phyloP scores from a whole-genome alignment of 2,888 invertebrate genomes.

The Clunio marinus region DNA sequence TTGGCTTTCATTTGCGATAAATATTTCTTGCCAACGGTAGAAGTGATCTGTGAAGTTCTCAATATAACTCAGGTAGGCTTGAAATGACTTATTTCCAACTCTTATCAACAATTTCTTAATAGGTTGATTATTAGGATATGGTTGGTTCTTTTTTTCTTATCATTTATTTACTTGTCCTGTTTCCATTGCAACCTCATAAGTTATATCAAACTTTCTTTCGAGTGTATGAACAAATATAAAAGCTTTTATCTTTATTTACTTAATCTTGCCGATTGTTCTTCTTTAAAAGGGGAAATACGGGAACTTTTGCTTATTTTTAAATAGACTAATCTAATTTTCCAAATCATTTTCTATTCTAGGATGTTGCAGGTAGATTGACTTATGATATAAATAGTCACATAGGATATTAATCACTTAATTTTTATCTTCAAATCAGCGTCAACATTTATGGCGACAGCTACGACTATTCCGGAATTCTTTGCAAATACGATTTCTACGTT shows the following conservation, averaged over 20 bases:
- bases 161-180: too few relatives aligned
- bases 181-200: too few relatives aligned
- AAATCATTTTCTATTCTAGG: constrained; percentile 53
- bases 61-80: constrained; percentile 67
- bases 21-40: constrained; percentile 85
- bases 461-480: constrained; percentile 91
- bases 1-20: constrained; percentile 87
- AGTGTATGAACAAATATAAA: too few relatives aligned
- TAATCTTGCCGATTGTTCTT: too few relatives aligned
- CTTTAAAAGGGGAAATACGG: too few relatives aligned
- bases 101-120: neutral
- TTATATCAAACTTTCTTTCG: too few relatives aligned
- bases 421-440: constrained; percentile 60
- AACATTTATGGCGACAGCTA: constrained; percentile 94
- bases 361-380: constrained; percentile 71
- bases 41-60: constrained; percentile 76
- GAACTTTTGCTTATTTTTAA: too few relatives aligned
- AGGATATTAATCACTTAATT: neutral
- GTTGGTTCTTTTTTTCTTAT: too few relatives aligned
- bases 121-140: too few relatives aligned
- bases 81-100: too few relatives aligned
- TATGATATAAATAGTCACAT: neutral
- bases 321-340: too few relatives aligned
- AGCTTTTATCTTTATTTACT: too few relatives aligned
- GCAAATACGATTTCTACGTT: constrained; percentile 87